Percentiles rank a stretch among this genome's conserved stretches.
Conservation (phyloP, 2,888 invertebrate species). For the Petrophora chlorosata region DNA sequence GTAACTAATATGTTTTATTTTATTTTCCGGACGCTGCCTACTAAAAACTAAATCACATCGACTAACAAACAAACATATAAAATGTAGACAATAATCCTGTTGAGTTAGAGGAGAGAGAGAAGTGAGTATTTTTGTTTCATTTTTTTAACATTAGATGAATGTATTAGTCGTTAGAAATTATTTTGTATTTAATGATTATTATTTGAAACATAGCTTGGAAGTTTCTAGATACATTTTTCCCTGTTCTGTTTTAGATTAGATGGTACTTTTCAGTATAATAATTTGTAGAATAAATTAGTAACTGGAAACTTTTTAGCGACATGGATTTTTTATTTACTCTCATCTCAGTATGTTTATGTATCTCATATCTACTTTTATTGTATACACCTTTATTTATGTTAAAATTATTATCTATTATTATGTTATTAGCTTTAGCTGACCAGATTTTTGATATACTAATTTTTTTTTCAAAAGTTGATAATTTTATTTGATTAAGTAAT, state of each 20-base stretch:
- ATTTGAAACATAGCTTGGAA: constrained; percentile 28
- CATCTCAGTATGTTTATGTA: background rate
- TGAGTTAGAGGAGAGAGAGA: constrained; percentile 92
- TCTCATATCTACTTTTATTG: background rate
- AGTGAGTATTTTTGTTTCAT: constrained; percentile 84
- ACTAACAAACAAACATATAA: constrained; percentile 61
- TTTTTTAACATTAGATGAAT: constrained; percentile 25
- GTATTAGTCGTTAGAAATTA: constrained; percentile 23
- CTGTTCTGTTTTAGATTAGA: background rate
- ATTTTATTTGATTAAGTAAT: too few relatives aligned
- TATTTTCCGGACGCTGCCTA: constrained; percentile 77
- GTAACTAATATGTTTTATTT: constrained; percentile 33
- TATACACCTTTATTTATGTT: constrained; percentile 7
- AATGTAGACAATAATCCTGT: constrained; percentile 89
- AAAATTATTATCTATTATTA: too few relatives aligned
- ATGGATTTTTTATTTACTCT: background rate
- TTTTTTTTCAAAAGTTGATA: too few relatives aligned
- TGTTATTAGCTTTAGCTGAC: too few relatives aligned
- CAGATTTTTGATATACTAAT: too few relatives aligned
- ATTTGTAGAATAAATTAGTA: constrained; percentile 4
- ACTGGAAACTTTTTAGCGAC: constrained; percentile 20
- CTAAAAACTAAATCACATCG: constrained; percentile 69
- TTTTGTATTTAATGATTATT: constrained; percentile 20
- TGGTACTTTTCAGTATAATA: background rate
- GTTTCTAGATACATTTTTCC: constrained; percentile 24